These are phyloP conservation scores for Sesamia inferens DNA, from an alignment of 2,888 invertebrate species.

Conservation along the genomic window DNA sequence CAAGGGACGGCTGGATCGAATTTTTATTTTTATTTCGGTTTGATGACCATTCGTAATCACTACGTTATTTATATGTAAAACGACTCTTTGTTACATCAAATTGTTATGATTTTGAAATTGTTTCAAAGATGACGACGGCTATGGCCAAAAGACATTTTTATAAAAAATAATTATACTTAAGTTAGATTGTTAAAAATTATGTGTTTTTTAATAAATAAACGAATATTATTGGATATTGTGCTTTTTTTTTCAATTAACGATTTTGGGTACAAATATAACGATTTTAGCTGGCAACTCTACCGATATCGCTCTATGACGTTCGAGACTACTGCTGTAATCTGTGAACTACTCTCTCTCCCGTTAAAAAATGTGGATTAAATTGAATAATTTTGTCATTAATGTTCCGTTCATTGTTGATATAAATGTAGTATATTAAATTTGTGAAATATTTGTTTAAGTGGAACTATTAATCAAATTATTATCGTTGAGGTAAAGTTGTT, in stretches of 20 bases:
- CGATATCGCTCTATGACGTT: not conserved
- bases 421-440: slow-evolving; percentile 69
- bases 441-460: slow-evolving; percentile 59
- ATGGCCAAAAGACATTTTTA: not conserved
- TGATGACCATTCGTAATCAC: too few species aligned
- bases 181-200: not conserved
- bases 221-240: not conserved
- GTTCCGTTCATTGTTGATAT: slow-evolving; percentile 69
- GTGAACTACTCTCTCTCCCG: slow-evolving; percentile 61
- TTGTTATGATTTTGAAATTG: not conserved
- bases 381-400: slow-evolving; percentile 67
- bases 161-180: not conserved
- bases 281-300: not conserved
- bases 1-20: too few species aligned
- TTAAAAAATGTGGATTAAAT: slow-evolving; percentile 72
- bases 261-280: not conserved
- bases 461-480: slow-evolving; percentile 49
- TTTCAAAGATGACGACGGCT: not conserved
- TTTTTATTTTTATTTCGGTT: too few species aligned
- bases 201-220: not conserved
- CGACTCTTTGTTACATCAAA: not conserved
- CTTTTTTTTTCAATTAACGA: not conserved
- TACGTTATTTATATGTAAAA: slow-evolving; percentile 5
- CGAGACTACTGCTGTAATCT: slow-evolving; percentile 32
- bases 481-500: slow-evolving; percentile 64